Evolutionary conservation across 2,113 vertebrate species (phyloP).

Genomic region (Equus przewalskii): DNA sequence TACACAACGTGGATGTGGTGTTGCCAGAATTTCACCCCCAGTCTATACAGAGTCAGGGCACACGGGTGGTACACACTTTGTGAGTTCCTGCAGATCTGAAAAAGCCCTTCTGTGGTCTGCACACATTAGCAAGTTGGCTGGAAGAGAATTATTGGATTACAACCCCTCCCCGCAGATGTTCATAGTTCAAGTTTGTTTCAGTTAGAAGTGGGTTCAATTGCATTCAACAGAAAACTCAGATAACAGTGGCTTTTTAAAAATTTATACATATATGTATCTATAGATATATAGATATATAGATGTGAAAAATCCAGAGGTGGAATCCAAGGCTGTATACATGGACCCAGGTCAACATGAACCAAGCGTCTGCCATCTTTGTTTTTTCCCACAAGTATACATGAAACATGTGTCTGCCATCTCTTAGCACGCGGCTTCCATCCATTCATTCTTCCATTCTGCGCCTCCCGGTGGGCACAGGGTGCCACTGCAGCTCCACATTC

Average conservation of each 20-base stretch:
- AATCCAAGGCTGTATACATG: background rate
- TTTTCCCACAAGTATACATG: background rate
- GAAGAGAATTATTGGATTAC: background rate
- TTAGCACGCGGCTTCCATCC: background rate
- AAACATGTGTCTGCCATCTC: background rate
- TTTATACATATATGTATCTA: background rate
- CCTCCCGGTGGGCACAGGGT: background rate
- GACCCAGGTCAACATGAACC: background rate
- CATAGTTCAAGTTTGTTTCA: background rate
- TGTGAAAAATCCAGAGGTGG: background rate
- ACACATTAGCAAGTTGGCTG: background rate
- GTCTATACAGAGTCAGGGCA: background rate
- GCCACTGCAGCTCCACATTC: background rate
- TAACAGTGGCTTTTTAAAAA: background rate
- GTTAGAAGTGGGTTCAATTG: background rate
- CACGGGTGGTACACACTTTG: fast-evolving
- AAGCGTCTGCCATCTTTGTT: background rate
- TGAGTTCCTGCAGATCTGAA: background rate
- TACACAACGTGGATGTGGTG: background rate
- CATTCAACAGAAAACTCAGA: background rate
- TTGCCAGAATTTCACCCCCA: background rate
- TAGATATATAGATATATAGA: background rate
- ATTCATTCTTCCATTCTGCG: background rate
- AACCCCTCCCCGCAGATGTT: background rate
- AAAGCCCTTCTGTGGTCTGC: background rate